Percentiles rank a stretch among this genome's conserved stretches.
phyloP scores from a whole-genome alignment of 2,797 vertebrate species.

The Diceros bicornis region DNA sequence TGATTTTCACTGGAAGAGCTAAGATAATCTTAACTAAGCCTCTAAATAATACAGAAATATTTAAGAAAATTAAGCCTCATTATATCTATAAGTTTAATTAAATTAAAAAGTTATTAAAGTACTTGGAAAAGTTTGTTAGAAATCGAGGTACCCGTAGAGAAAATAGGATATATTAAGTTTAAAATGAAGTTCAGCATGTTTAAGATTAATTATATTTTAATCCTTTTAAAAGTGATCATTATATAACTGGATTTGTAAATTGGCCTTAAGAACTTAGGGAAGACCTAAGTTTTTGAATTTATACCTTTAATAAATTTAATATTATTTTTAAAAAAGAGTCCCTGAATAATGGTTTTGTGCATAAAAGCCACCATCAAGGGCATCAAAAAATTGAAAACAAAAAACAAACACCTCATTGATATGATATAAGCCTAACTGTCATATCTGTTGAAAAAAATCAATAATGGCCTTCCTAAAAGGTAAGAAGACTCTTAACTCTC shows the following conservation, averaged over 20 bases:
- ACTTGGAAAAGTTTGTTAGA: conserved; percentile 12
- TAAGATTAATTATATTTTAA: conserved; percentile 41
- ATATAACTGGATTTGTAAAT: neutral
- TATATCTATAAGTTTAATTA: neutral
- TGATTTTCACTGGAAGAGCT: neutral
- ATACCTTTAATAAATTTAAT: conserved; percentile 27
- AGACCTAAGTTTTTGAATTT: neutral
- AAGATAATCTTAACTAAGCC: conserved; percentile 31
- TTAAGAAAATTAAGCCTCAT: neutral
- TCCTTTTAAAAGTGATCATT: neutral
- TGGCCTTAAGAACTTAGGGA: conserved; percentile 28
- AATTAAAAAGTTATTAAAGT: conserved; percentile 10
- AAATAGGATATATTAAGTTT: conserved; percentile 6
- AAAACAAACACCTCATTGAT: neutral
- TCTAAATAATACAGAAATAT: conserved; percentile 32
- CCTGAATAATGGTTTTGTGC: neutral
- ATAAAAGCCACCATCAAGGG: conserved; percentile 4
- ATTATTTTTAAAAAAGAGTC: conserved; percentile 15
- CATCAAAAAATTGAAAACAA: neutral
- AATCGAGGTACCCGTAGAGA: neutral
- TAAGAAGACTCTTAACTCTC: neutral
- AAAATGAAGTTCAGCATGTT: conserved; percentile 13
- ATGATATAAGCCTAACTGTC: conserved; percentile 4
- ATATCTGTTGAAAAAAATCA: neutral
- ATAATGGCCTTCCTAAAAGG: neutral